phyloP scores from a whole-genome alignment of 2,113 vertebrate species.

The Hydrolagus affinis region DNA sequence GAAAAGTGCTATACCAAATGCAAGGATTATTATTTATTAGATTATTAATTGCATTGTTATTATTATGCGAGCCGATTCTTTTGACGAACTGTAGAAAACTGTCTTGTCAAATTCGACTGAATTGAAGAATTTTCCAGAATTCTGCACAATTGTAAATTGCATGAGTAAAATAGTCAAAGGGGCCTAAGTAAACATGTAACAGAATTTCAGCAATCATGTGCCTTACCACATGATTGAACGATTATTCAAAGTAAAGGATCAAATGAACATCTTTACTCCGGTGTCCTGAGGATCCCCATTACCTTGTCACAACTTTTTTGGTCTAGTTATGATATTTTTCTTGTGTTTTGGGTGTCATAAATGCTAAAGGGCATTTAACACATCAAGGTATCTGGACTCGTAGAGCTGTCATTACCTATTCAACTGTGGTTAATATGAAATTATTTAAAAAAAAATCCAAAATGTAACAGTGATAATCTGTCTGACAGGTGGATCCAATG shows the following conservation, averaged over 20 bases:
- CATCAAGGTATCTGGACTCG: background rate
- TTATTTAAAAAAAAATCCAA: background rate
- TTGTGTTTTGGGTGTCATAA: background rate
- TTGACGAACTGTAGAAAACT: background rate
- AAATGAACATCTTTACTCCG: too few species aligned
- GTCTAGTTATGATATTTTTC: background rate
- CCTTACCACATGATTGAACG: too few species aligned
- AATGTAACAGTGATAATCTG: background rate
- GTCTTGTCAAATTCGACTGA: background rate
- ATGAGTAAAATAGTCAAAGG: too few species aligned
- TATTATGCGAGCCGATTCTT: too few species aligned
- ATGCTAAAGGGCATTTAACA: background rate
- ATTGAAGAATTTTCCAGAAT: too few species aligned
- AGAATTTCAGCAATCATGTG: too few species aligned
- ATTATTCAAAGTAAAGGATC: too few species aligned
- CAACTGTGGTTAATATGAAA: background rate
- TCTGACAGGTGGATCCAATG: slow-evolving; percentile 16
- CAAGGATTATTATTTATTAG: too few species aligned
- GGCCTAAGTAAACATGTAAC: too few species aligned
- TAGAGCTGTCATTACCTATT: background rate
- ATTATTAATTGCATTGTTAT: too few species aligned
- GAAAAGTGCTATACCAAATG: too few species aligned
- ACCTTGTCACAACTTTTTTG: background rate
- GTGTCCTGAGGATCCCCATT: background rate
- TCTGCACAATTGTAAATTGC: too few species aligned